Conservation (phyloP, 1,140 invertebrate species). For the Meloidogyne floridensis region DNA sequence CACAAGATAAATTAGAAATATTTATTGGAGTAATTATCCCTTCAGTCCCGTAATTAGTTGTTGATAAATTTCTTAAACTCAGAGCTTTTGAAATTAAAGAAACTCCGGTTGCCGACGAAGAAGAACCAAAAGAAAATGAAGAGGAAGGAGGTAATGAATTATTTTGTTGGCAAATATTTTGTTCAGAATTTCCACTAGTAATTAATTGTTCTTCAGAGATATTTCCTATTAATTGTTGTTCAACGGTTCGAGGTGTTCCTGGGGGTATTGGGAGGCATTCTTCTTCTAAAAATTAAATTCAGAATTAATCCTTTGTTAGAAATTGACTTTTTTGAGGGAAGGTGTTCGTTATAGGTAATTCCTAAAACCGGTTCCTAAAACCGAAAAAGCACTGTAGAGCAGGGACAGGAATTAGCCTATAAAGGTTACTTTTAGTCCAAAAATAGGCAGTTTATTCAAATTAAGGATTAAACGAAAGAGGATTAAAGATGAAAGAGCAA, state of each 20-base stretch:
- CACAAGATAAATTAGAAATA: slow-evolving; percentile 11
- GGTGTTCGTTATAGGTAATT: no score
- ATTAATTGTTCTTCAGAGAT: slow-evolving; percentile 6
- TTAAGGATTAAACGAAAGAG: no score
- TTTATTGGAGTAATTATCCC: not conserved
- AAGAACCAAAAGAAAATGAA: slow-evolving; percentile 5
- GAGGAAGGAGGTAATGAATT: slow-evolving; percentile 8
- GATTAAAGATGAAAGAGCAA: no score
- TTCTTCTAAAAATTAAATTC: slow-evolving; percentile 50
- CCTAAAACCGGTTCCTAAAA: no score
- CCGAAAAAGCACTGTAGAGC: no score
- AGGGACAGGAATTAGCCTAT: not conserved
- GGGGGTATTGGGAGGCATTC: slow-evolving; percentile 61
- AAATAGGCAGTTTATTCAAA: no score
- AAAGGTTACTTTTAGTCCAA: no score
- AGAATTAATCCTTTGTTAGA: not conserved
- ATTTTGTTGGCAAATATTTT: not conserved
- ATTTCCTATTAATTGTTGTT: slow-evolving; percentile 22
- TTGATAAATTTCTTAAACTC: slow-evolving; percentile 14
- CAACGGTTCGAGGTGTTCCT: slow-evolving; percentile 20
- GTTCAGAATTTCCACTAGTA: not conserved
- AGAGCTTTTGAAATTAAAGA: slow-evolving; percentile 4
- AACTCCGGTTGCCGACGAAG: not conserved
- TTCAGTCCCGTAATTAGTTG: not conserved
- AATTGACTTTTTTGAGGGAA: not conserved